These are phyloP conservation scores for Alces alces DNA, from an alignment of 2,113 vertebrate genomes.

Conservation along the genomic window DNA sequence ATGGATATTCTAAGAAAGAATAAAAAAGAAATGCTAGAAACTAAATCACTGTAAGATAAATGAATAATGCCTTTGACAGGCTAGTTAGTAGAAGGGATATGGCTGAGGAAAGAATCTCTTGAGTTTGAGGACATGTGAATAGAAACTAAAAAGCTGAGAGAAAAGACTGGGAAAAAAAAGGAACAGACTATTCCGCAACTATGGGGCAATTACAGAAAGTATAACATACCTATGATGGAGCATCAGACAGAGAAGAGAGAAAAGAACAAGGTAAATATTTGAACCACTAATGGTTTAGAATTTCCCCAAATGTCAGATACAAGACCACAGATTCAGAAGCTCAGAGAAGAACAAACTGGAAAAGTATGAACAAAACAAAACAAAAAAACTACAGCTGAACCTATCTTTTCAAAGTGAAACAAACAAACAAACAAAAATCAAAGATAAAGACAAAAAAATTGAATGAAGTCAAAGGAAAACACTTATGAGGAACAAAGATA, in stretches of 20 bases:
- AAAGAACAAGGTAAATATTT: neutral
- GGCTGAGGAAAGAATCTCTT: neutral
- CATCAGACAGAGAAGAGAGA: neutral
- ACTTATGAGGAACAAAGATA: neutral
- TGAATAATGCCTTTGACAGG: neutral
- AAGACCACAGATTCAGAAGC: neutral
- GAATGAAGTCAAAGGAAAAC: neutral
- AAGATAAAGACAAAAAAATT: neutral
- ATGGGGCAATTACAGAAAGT: neutral
- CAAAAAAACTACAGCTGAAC: neutral
- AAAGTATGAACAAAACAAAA: neutral
- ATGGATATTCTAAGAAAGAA: neutral
- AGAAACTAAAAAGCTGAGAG: neutral
- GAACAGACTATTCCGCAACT: neutral
- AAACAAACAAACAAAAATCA: neutral
- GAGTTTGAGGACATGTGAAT: neutral
- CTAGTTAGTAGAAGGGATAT: neutral
- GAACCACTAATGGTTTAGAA: neutral
- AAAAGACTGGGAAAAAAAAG: neutral
- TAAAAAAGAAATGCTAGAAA: neutral
- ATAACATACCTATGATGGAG: neutral
- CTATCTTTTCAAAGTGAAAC: neutral
- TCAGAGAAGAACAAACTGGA: neutral
- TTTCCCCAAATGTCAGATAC: neutral
- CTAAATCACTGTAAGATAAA: neutral